These are phyloP conservation scores for Dromiciops gliroides DNA, from an alignment of 2,113 vertebrate genomes.

Conservation along the genomic window DNA sequence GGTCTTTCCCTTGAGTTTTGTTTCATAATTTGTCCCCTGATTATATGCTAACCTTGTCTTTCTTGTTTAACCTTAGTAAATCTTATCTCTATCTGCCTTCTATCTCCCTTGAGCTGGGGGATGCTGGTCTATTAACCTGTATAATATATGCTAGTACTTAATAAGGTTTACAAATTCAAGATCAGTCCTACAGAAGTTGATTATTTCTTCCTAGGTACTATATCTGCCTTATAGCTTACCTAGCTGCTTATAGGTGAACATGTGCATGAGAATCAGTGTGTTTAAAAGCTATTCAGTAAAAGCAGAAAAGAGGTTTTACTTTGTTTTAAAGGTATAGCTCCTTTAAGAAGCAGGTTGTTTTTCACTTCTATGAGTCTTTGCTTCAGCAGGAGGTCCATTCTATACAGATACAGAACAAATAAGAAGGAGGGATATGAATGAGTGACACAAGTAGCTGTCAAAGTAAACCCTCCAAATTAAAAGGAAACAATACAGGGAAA, in stretches of 20 bases:
- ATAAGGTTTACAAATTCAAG: not conserved
- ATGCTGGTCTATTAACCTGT: not conserved
- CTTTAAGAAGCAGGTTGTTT: slow-evolving; percentile 42
- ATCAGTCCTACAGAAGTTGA: not conserved
- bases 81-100: slow-evolving; percentile 22
- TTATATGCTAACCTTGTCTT: not conserved
- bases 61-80: not conserved
- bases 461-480: slow-evolving; percentile 1
- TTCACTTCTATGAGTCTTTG: slow-evolving; percentile 15
- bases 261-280: slow-evolving; percentile 1
- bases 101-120: not conserved
- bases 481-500: slow-evolving; percentile 25
- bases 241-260: not conserved
- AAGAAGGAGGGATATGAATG: not conserved
- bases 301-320: not conserved
- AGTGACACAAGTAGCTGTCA: not conserved
- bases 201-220: not conserved
- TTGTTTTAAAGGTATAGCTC: slow-evolving; percentile 51
- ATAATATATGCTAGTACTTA: slow-evolving; percentile 6
- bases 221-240: not conserved
- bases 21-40: not conserved
- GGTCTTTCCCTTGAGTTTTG: not conserved
- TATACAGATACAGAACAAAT: slow-evolving; percentile 17
- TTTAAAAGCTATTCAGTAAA: slow-evolving; percentile 29
- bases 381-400: slow-evolving; percentile 27